These are phyloP conservation scores for Nephrocerus scutellatus DNA, from an alignment of 2,888 invertebrate genomes.

Conservation along the genomic window DNA sequence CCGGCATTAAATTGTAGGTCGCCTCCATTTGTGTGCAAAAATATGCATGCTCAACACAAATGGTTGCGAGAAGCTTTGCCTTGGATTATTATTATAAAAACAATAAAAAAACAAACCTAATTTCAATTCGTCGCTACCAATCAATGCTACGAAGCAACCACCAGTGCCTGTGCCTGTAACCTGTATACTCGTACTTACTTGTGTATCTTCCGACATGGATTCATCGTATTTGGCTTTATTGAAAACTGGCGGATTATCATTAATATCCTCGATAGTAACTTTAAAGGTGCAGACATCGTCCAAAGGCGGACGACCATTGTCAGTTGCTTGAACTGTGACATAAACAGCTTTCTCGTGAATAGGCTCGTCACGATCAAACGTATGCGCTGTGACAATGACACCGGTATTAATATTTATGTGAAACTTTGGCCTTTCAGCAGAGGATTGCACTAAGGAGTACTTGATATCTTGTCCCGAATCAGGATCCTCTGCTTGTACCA, in stretches of 20 bases:
- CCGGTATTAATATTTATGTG: slow-evolving; percentile 72
- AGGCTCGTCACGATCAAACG: slow-evolving; percentile 87
- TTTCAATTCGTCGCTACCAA: not conserved
- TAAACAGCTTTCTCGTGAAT: slow-evolving; percentile 73
- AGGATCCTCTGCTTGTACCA: slow-evolving; percentile 47
- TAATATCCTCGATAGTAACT: slow-evolving; percentile 83
- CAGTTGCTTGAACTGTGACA: slow-evolving; percentile 83
- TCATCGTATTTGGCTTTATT: slow-evolving; percentile 58
- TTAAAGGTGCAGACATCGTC: slow-evolving; percentile 92
- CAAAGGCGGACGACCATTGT: slow-evolving; percentile 82
- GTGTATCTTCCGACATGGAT: slow-evolving; percentile 75
- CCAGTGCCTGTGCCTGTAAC: not conserved
- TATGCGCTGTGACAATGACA: slow-evolving; percentile 65
- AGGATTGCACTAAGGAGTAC: slow-evolving; percentile 73
- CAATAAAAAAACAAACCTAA: not conserved
- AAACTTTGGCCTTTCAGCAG: slow-evolving; percentile 69
- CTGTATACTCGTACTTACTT: slow-evolving; percentile 44
- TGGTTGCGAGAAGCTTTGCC: not conserved
- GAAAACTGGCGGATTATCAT: slow-evolving; percentile 66
- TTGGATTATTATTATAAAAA: not conserved
- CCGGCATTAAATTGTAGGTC: too few species aligned
- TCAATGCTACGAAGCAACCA: not conserved
- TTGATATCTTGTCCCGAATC: slow-evolving; percentile 73
- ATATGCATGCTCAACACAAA: too few species aligned
- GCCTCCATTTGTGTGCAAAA: too few species aligned